Evolutionary conservation across 2,888 invertebrate species (phyloP).

Genomic region (Drosophila formosana): DNA sequence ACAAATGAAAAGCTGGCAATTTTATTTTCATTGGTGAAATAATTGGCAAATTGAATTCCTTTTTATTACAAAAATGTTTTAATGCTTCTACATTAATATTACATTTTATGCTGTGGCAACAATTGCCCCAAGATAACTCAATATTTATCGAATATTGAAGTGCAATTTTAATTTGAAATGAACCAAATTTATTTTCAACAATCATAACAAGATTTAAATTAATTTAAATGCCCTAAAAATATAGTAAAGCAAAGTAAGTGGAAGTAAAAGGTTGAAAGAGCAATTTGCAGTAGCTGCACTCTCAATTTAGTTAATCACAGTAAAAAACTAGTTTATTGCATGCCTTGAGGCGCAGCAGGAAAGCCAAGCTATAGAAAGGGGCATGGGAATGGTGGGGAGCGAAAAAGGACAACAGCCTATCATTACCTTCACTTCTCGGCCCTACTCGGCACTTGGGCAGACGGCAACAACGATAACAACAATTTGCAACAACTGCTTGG

Average conservation of each 20-base stretch:
- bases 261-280: background rate
- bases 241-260: background rate
- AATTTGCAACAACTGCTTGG: constrained; percentile 42
- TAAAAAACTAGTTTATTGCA: constrained; percentile 25
- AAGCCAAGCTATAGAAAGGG: background rate
- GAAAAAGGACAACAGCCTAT: constrained; percentile 38
- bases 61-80: too few species aligned
- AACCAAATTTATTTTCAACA: background rate
- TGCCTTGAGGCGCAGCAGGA: background rate
- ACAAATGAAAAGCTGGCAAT: background rate
- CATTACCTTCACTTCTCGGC: constrained; percentile 26
- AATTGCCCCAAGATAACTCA: background rate
- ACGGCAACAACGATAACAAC: constrained; percentile 4
- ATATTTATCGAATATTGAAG: background rate
- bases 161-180: too few species aligned
- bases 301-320: constrained; percentile 38
- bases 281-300: constrained; percentile 32
- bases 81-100: too few species aligned
- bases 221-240: background rate
- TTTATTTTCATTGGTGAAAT: background rate
- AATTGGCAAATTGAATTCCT: too few species aligned
- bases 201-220: background rate
- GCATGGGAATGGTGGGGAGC: too few species aligned
- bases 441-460: background rate
- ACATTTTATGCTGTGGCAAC: background rate